These are phyloP conservation scores for Chaitophorus viminalis DNA, from an alignment of 2,888 invertebrate species.

Conservation along the genomic window DNA sequence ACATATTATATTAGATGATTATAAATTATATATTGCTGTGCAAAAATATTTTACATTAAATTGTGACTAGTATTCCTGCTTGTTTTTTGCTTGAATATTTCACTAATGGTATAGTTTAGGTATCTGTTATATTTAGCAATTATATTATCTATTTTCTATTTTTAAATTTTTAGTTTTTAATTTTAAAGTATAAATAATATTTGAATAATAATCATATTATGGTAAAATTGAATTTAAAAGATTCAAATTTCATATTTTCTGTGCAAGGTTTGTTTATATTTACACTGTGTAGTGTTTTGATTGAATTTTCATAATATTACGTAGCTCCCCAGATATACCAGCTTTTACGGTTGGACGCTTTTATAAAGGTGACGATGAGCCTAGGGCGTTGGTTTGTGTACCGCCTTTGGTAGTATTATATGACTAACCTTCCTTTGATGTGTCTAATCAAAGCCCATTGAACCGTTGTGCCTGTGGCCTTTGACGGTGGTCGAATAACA, in stretches of 20 bases:
- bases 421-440: slow-evolving; percentile 58
- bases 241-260: not conserved
- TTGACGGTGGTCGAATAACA: slow-evolving; percentile 56
- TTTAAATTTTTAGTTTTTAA: too few relatives aligned
- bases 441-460: slow-evolving; percentile 55
- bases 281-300: slow-evolving; percentile 25
- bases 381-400: slow-evolving; percentile 21
- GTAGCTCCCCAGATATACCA: not conserved
- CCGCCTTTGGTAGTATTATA: not conserved
- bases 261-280: not conserved
- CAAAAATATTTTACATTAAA: too few relatives aligned
- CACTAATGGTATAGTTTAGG: too few relatives aligned
- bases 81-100: too few relatives aligned
- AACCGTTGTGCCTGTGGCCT: slow-evolving; percentile 50
- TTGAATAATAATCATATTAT: too few relatives aligned
- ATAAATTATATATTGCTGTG: too few relatives aligned
- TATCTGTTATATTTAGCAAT: too few relatives aligned
- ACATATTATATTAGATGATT: too few relatives aligned
- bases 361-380: slow-evolving; percentile 51
- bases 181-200: too few relatives aligned
- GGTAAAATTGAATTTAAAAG: slow-evolving; percentile 1
- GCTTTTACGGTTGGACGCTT: slow-evolving; percentile 56
- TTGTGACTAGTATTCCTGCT: too few relatives aligned
- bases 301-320: slow-evolving; percentile 45
- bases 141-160: too few relatives aligned